Conservation (phyloP, 1,140 invertebrate species). For the Papilio xuthus region DNA sequence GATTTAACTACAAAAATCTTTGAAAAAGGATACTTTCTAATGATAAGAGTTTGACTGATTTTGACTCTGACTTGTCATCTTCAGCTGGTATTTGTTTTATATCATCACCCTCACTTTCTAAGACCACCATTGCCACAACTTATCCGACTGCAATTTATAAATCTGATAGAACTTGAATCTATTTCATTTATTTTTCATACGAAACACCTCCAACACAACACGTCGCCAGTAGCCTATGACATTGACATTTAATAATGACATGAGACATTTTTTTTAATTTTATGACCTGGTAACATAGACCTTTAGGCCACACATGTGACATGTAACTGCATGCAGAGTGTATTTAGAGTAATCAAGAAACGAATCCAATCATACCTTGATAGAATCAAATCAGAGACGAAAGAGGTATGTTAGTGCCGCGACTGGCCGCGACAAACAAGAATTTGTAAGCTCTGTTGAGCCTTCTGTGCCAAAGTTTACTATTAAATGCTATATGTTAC, state of each 20-base stretch:
- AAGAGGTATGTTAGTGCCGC: too few species aligned
- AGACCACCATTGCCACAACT: conserved; percentile 59
- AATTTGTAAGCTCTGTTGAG: too few species aligned
- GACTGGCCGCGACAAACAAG: too few species aligned
- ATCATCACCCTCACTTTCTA: conserved; percentile 69
- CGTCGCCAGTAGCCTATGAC: conserved; percentile 39
- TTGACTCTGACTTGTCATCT: conserved; percentile 63
- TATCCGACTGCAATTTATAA: not conserved
- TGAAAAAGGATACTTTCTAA: conserved; percentile 78
- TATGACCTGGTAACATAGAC: too few species aligned
- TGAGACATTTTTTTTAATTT: too few species aligned
- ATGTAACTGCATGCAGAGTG: too few species aligned
- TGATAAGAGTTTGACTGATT: conserved; percentile 60
- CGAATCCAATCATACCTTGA: too few species aligned
- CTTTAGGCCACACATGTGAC: too few species aligned
- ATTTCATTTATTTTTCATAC: not conserved
- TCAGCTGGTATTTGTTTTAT: conserved; percentile 55
- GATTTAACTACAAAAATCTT: not conserved
- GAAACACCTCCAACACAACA: conserved; percentile 30
- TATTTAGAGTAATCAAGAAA: too few species aligned
- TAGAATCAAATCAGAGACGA: not conserved
- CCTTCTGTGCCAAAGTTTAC: too few species aligned
- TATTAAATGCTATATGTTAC: too few species aligned
- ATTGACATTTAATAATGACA: conserved; percentile 39
- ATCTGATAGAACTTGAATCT: not conserved